Base-by-base conservation (phyloP, 2,888 invertebrate species). In the Argyresthia goedartella region DNA sequence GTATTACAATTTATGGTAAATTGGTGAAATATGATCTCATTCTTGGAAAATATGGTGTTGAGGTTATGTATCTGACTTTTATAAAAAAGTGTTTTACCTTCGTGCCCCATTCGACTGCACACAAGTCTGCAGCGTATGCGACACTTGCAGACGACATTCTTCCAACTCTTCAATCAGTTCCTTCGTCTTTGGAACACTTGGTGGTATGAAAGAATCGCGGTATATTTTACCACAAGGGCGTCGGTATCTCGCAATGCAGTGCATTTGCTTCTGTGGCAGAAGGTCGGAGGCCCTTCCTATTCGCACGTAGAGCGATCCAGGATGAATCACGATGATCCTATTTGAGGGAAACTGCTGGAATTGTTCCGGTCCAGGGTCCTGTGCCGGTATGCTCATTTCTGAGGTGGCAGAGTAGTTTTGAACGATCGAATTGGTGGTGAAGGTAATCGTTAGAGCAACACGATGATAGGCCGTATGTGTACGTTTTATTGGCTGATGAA, bases 221-320 rank as follows among this genome's bases (percentile, higher is more conserved):
- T 92, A 89, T 49, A 81, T 78, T 58, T 82, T 80, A 0, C 90
- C 91, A 4, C 79, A 82, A 0, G 81, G 77, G 41, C 87, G 79
- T 35, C 90, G 80, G 70, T 89, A 90, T 55, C 95, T 89, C 0
- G 95, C 96, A 53, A 96, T 90, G 48, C 94, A 95, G 78, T 98
- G 97, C 1, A 97, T 87, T 54, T 97, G 88, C 41, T 93, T 93
- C 52, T 93, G 89, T 9, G 98, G 98, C 69, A 94, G 90, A 3
- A 95, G 85, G 74, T 98, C 98, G 0, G 96, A 95, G 1, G 97
- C 97, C 62, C 95, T 85, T 0, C 98, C 98, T 68, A 98, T 94
- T 56, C 97, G 88, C 25, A 98, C 88, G 73, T 95, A 93, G 49
- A 94, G 89, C 0, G 97, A 98, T 8, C 98, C 98, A 15, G 98